Conservation (phyloP, 2,113 vertebrate species). For the Bujurquina vittata region DNA sequence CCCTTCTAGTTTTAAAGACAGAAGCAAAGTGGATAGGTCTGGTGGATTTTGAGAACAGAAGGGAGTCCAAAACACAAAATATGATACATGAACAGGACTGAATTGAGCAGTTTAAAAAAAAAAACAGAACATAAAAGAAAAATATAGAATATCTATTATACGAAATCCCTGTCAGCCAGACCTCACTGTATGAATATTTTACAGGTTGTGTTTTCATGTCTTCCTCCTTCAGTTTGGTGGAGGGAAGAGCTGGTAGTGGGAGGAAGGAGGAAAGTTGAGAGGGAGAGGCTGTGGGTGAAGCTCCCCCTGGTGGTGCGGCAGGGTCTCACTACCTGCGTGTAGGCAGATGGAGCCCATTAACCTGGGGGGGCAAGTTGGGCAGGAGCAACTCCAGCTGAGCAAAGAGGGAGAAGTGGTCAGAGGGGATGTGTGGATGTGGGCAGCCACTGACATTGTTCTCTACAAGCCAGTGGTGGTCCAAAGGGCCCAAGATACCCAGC, state of each 20-base stretch:
- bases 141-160: slow-evolving; percentile 88
- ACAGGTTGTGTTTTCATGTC: slow-evolving; percentile 81
- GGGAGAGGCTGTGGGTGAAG: slow-evolving; percentile 75
- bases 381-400: slow-evolving; percentile 98
- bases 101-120: slow-evolving; percentile 87
- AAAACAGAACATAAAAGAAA: slow-evolving; percentile 80
- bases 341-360: slow-evolving; percentile 96
- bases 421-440: slow-evolving; percentile 96
- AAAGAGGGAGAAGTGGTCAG: slow-evolving; percentile 99
- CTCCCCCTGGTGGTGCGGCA: slow-evolving; percentile 82
- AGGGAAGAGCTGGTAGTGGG: slow-evolving; percentile 76
- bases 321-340: slow-evolving; percentile 94
- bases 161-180: slow-evolving; percentile 92
- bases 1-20: slow-evolving; percentile 67
- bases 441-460: slow-evolving; percentile 98
- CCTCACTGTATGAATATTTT: slow-evolving; percentile 89
- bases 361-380: slow-evolving; percentile 88
- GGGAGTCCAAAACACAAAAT: slow-evolving; percentile 87
- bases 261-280: slow-evolving; percentile 78
- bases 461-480: slow-evolving; percentile 96
- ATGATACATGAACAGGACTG: slow-evolving; percentile 86
- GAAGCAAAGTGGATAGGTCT: slow-evolving; percentile 72
- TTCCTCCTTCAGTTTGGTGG: slow-evolving; percentile 77
- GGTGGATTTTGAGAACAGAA: slow-evolving; percentile 37
- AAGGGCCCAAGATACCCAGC: slow-evolving; percentile 93